Base-by-base conservation (phyloP, 2,797 vertebrate genomes). In the Anas bahamensis region DNA sequence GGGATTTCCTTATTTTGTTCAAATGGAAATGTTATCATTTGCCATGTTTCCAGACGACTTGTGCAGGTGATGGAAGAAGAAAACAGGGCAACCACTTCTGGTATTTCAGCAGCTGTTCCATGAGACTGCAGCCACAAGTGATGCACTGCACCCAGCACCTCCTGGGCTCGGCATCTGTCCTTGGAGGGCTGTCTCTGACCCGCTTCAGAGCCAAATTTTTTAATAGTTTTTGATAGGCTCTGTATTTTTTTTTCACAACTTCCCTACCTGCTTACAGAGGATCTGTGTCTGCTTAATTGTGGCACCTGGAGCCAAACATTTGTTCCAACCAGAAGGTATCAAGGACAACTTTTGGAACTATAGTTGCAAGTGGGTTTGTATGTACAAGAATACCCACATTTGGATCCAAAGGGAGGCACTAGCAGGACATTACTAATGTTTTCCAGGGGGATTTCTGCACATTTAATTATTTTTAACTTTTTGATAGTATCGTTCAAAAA, bases 31-130 rank as follows among this genome's bases (percentile, higher is more conserved):
- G 16, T 10, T 11, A 78, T 35, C 19, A 0, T 56, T 85, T 86
- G 46, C 79, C 76, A 50, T 78, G 61, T 77, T 90, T 87, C 78
- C 86, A 90, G 65, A 68, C 77, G 75, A 87, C 78, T 91, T 80
- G 42, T 26, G 94, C 65, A 83, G 94, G 86, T 85, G 92, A 85
- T 1, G 6, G 72, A 73, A 75, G 65, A 74, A 83, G 92, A 78
- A 94, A 87, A 65, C 4, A 77, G 86, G 39, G 48, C 86, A 80
- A 80, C 31, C 44, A 24, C 33, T 42, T 61, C 41, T 69, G 75
- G 10, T 44, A 18, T 73, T 82, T 52, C 18, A 61, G 60, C n/a
- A 79, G 80, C 5, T 56, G 64, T 68, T 88, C 19, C 21, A 5
- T 6, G 11, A 70, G 35, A 3, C 35, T 59, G 70, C 33, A 68